phyloP scores from a whole-genome alignment of 2,888 invertebrate genomes.

The Sinopyrophorus schimmeli region DNA sequence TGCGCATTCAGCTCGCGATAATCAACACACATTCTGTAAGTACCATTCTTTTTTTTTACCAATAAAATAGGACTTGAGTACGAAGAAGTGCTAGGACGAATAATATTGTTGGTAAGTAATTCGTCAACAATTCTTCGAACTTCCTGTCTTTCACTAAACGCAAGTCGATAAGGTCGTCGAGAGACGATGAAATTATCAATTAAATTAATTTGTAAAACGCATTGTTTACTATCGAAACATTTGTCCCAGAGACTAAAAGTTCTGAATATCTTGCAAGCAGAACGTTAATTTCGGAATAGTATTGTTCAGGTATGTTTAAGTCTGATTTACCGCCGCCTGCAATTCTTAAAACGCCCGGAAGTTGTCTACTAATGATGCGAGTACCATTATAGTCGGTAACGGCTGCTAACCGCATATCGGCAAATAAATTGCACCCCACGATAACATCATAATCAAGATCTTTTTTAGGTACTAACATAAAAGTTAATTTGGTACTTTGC shows the following conservation, averaged over 20 bases:
- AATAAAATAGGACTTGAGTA: conserved; percentile 30
- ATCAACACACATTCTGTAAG: conserved; percentile 33
- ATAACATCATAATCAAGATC: conserved; percentile 23
- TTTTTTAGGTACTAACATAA: conserved; percentile 13
- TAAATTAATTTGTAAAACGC: conserved; percentile 13
- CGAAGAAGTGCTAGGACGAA: conserved; percentile 27
- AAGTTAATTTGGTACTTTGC: conserved; percentile 5
- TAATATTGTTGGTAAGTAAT: conserved; percentile 19
- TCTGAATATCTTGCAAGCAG: conserved; percentile 6
- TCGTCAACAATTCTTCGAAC: conserved; percentile 28
- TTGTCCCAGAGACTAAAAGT: conserved; percentile 1
- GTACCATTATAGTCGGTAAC: conserved; percentile 16
- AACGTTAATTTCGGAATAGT: not conserved
- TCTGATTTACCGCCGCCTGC: no score
- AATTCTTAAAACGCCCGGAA: conserved; percentile 12
- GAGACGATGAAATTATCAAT: conserved; percentile 20
- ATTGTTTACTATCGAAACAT: conserved; percentile 16
- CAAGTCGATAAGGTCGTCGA: conserved; percentile 29
- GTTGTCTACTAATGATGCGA: conserved; percentile 5
- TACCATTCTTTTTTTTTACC: conserved; percentile 31
- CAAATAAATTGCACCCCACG: conserved; percentile 21
- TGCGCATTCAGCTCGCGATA: conserved; percentile 39
- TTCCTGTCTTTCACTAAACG: conserved; percentile 16
- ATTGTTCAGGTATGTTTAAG: conserved; percentile 10
- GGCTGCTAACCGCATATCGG: conserved; percentile 10